Base-by-base conservation (phyloP, 2,797 vertebrate genomes). In the Gymnoscopelus microlampas region DNA sequence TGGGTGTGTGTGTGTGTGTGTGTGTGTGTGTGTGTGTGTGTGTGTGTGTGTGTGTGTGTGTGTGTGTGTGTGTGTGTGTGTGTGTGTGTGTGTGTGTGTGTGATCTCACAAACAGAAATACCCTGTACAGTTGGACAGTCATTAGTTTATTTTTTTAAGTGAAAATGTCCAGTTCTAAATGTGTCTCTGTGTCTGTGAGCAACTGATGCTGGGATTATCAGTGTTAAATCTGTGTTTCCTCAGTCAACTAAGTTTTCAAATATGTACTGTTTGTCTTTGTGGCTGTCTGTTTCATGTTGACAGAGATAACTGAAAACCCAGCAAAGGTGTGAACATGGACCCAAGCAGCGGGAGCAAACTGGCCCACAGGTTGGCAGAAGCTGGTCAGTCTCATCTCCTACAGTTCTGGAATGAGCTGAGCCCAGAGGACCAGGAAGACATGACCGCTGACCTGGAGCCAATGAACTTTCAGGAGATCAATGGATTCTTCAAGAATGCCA, bases 391-490 rank as follows among this genome's bases (percentile, higher is more conserved):
- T 58, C 97, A 98, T 29, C 90, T 98, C 57, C 85, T 97, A 26
- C 94, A 90, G 67, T 98, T 96, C 86, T 97, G 95, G 96, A 77
- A 88, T 0, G 92, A 96, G 68, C 84, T 99, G 81, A 89, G 75
- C 53, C 89, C 84, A 0, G 71, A 89, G 24, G 91, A 94, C 48
- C 95, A 93, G 70, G 71, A 11, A 0, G 90, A 90, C 3, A 76
- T 98, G 69, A 74, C 24, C 48, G 78, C 2, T 0, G 94, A 96
- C 10, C 88, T 99, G 64, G 82, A 94, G 63, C 77, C 59, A 2
- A 95, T 98, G 93, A 74, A 97, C 88, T 93, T 97, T 0, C 79
- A 90, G 60, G 97, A 97, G 85, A 92, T 98, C 76, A 94, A 92
- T 44, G 66, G 80, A 1, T 97, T 96, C 86, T 99, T 97, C 81